Evolutionary conservation across 1,140 invertebrate genomes (phyloP), one percentile per base, ranked within the genome.

Genomic region (Elysia chlorotica): DNA sequence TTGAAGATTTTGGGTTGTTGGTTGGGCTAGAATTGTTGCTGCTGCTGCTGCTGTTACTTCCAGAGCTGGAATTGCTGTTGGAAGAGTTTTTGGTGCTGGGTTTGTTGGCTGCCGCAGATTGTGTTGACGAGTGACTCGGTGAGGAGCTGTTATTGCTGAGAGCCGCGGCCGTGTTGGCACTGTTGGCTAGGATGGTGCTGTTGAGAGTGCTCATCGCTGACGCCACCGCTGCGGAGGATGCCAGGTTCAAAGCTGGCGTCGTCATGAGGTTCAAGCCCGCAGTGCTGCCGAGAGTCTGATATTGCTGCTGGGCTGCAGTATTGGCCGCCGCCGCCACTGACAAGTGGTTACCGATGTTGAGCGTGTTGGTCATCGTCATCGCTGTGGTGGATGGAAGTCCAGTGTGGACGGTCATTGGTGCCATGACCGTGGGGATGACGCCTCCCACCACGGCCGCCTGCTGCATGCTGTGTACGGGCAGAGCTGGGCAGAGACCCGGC

Each of bases 401-500:
- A 30, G 31, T 63, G 1, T 6, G 10, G 23, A 71, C 69, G 1
- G 69, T 28, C 38, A 71, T 53, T 1, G 69, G 69, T 19, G 69
- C 48, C 2, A 71, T 38, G 0, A 71, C 69, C 1, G 68, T 33
- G 2, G 69, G 69, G 25, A 71, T 71, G 37, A 71, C 63, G 6
- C 35, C 53, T 1, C 36, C 25, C 30, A 59, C 37, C 23, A 63
- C 69, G 0, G 63, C 69, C 2, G 59, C 48, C 37, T 71, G 69
- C 31, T 71, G 69, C 69, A 71, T 71, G 30, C 69, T 71, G 69
- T 62, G 57, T 37, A 71, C 69, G 30, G 69, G 59, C 2, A 71
- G 23, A 4, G 69, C 69, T 14, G 69, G 69, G 57, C 59, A 63
- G 0, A 71, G 28, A 4, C 69, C 59, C 35, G 69, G 48, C 35